Percentiles rank a stretch among this genome's conserved stretches.
Evolutionary conservation across 2,888 invertebrate genomes (phyloP).

Genomic region (Synergus umbraculus): DNA sequence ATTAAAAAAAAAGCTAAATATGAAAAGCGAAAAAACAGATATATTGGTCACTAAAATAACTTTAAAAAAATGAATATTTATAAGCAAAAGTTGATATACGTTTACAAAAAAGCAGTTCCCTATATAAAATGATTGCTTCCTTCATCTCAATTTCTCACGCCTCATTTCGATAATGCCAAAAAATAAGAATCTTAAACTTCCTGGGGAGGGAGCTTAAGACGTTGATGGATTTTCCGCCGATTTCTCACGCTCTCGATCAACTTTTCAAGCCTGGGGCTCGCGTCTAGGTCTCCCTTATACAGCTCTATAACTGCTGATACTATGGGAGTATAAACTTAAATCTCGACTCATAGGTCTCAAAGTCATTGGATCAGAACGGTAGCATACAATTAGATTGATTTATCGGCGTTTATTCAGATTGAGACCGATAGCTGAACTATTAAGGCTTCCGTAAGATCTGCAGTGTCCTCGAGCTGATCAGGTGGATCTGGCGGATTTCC

Average conservation of each 20-base stretch:
- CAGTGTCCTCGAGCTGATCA: slow-evolving; percentile 37
- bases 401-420: slow-evolving; percentile 35
- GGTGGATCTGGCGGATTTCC: slow-evolving; percentile 35
- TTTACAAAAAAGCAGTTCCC: neutral
- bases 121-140: neutral
- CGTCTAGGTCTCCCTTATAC: neutral
- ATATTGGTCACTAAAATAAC: too few species aligned
- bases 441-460: slow-evolving; percentile 24
- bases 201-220: neutral
- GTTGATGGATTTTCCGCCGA: neutral
- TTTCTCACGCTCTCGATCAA: slow-evolving; percentile 15
- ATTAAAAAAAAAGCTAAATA: too few species aligned
- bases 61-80: too few species aligned
- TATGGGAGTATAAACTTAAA: neutral
- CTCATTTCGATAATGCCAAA: neutral
- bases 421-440: slow-evolving; percentile 11
- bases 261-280: neutral
- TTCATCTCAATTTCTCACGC: neutral
- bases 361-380: slow-evolving; percentile 4
- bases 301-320: neutral
- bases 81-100: too few species aligned
- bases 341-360: neutral
- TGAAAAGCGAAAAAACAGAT: too few species aligned
- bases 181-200: neutral
- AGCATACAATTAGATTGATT: slow-evolving; percentile 36